A percentile compares a stretch with the other conserved stretches of the same genome.
Evolutionary conservation across 2,888 invertebrate species (phyloP).

Genomic region (Didymodactylos carnosus): DNA sequence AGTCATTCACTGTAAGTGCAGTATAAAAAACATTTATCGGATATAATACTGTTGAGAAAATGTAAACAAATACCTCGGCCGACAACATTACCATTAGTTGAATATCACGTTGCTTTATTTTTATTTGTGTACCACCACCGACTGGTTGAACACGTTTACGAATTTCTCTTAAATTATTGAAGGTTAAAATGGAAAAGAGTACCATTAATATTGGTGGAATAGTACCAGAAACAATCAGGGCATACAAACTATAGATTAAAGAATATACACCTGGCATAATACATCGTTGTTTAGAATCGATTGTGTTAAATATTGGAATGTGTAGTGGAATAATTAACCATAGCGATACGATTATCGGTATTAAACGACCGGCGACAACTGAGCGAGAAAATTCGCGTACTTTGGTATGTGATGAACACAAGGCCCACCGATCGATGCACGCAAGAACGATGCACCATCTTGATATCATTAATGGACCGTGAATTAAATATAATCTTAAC

Average conservation of each 20-base stretch:
- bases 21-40: neutral
- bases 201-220: neutral
- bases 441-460: neutral
- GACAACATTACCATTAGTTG: neutral
- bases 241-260: neutral
- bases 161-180: neutral
- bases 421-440: neutral
- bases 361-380: neutral
- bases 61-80: neutral
- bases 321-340: neutral
- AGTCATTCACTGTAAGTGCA: neutral
- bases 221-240: neutral
- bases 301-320: neutral
- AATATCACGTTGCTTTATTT: neutral
- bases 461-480: neutral
- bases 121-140: neutral
- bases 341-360: neutral
- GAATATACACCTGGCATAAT: neutral
- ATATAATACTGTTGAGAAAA: neutral
- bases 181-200: neutral
- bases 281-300: neutral
- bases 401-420: neutral
- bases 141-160: neutral
- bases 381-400: neutral
- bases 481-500: neutral